Conservation (phyloP, 92 coral and sea anemone species). For the Palythoa grandis region DNA sequence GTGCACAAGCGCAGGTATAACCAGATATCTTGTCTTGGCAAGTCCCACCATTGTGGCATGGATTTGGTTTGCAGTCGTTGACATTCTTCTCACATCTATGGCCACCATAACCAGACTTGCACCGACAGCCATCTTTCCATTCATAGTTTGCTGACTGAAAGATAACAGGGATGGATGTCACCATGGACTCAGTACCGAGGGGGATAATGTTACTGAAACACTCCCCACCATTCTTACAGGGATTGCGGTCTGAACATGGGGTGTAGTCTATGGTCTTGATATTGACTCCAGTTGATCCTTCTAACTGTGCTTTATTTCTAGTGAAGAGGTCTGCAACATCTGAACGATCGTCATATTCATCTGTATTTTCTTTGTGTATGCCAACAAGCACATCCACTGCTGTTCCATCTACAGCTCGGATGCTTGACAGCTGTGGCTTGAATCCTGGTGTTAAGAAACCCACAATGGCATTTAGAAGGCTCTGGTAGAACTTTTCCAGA, state of each 20-base stretch:
- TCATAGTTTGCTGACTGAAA: conserved; percentile 75
- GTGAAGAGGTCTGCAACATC: conserved; percentile 64
- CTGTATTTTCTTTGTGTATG: conserved; percentile 46
- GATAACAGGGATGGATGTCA: conserved; percentile 63
- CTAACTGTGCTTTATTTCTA: conserved; percentile 65
- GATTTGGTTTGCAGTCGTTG: conserved; percentile 74
- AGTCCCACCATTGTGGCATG: conserved; percentile 75
- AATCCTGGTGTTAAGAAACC: conserved; percentile 61
- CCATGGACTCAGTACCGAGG: conserved; percentile 57
- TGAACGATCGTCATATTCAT: conserved; percentile 56
- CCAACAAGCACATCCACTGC: conserved; percentile 83
- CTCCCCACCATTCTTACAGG: conserved; percentile 86
- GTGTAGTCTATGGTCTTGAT: conserved; percentile 78
- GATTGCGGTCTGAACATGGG: conserved; percentile 78
- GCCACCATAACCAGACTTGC: conserved; percentile 77
- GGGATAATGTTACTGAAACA: conserved; percentile 77
- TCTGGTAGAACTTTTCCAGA: conserved; percentile 64
- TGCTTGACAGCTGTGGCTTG: conserved; percentile 70
- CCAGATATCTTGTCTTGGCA: conserved; percentile 61
- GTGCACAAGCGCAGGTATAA: conserved; percentile 71
- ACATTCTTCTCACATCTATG: conserved; percentile 65
- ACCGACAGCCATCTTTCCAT: conserved; percentile 78
- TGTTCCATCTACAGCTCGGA: conserved; percentile 60
- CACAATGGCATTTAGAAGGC: conserved; percentile 68
- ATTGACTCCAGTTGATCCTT: conserved; percentile 64